Evolutionary conservation across 2,888 invertebrate species (phyloP), one percentile per base, ranked within the genome.

Genomic region (Lordiphosa andalusiaca): DNA sequence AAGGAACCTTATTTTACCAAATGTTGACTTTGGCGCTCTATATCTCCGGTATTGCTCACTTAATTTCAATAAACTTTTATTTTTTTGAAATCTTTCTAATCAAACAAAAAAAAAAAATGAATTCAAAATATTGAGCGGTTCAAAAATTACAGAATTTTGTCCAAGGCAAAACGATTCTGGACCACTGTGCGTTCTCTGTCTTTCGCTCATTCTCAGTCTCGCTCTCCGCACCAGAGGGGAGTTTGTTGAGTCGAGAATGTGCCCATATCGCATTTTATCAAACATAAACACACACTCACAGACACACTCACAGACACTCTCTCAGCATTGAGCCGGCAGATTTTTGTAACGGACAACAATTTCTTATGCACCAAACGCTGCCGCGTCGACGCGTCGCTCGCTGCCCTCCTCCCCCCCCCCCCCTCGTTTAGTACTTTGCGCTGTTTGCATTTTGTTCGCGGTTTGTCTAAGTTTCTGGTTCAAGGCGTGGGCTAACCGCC

Each of bases 251-350:
- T 57, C 52, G 73, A 74, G 75, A 78, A 82, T 81, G 84, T 77
- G 84, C 77, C 78, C 80, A 81, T 84, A 81, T 81, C 84, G 84
- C 78, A 77, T 81, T 81, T 81, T 84, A 81, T 81, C 80, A 84
- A 84, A 80, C 71, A 83, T 72, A 72, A 76, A 76, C 73, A 83
- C 69, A 57, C 49, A 62, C 56, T 53, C 53, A 58, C 55, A 50
- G 38, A 83, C 69, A 57, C 49, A 62, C 56, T 53, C 53, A 58
- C 55, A 50, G 38, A 58, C 55, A 58, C 60, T 41, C 54, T 49
- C 55, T 44, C 23, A 49, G 23, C 19, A 44, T 48, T 51, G 52
- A 60, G 70, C 39, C 68, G 68, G 69, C 81, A 77, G 84, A 81
- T 81, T 81, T 62, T 84, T 81, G 80, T 81, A 81, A 81, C 84